Base-by-base conservation (phyloP, 2,113 vertebrate species). In the Ailuropoda melanoleuca region DNA sequence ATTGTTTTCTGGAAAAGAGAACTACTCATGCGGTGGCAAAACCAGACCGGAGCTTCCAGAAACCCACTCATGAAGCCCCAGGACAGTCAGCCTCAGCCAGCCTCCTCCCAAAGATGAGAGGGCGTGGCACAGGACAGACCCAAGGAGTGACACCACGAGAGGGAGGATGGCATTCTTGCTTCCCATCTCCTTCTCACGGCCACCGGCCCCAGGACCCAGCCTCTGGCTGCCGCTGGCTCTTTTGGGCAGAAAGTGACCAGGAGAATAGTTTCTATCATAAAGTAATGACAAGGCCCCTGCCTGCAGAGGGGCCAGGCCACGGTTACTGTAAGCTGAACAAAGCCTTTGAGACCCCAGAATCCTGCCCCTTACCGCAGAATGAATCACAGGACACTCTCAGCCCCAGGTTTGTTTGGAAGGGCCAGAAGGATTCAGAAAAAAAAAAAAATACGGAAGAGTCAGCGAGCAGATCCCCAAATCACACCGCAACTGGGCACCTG, bases 1-100 rank as follows among this genome's bases (percentile, higher is more conserved):
- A 18, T 68, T 37, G 48, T 62, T 82, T 92, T 78, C 75, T 87
- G 53, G 56, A 29, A 90, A 87, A 88, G 68, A 92, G 39, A 95
- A 48, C 34, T 9, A 72, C 19, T 77, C 2, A 1, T 10, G 39
- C 3, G 2, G 34, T 26, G 39, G 58, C 53, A 84, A 60, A 88
- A 72, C 18, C 31, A 72, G 19, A 55, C 4, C 2, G 4, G 43
- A 8, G 26, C 53, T 88, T 34, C 31, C 23, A 60, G 48, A 72
- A 83, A 48, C 29, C 31, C 48, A 72, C 62, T 15, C 39, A 39
- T 53, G 62, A 53, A 60, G 56, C 62, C 19, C 39, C 8, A 34
- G 50, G 34, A 17, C 2, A 14, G 74, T 19, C 31, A 53, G 60
- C 12, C 60, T 43, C 21, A 72, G 75, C 4, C 0, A 3, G 10